These are phyloP conservation scores for Sarcophaga caerulescens DNA, from an alignment of 2,888 invertebrate species.

Conservation along the genomic window DNA sequence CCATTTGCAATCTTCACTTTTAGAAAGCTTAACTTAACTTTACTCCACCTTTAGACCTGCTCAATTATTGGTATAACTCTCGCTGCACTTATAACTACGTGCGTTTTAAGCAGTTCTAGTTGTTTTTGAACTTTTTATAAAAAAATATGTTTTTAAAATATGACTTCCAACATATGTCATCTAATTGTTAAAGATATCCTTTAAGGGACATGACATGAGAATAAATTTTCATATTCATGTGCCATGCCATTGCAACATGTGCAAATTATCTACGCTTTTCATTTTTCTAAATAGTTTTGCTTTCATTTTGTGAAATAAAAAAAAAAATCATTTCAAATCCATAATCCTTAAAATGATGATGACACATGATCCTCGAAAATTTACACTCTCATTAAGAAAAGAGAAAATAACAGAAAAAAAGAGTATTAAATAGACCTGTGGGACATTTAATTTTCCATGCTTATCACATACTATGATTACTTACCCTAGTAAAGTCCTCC, in stretches of 20 bases:
- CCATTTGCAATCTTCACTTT: no score
- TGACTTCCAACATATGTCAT: neutral
- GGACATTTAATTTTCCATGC: constrained; percentile 70
- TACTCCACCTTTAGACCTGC: no score
- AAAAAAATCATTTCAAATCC: constrained; percentile 9
- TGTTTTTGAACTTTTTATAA: no score
- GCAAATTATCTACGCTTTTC: constrained; percentile 67
- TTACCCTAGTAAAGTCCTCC: constrained; percentile 27
- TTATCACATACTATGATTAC: constrained; percentile 65
- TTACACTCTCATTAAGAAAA: constrained; percentile 34
- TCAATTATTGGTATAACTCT: no score
- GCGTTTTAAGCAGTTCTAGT: no score
- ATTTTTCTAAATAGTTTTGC: neutral
- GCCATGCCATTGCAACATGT: constrained; percentile 56
- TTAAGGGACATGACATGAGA: neutral
- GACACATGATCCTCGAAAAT: constrained; percentile 53
- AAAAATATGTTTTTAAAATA: no score
- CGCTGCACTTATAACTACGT: no score
- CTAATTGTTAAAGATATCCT: neutral
- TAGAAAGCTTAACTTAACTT: no score
- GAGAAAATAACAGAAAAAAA: constrained; percentile 19
- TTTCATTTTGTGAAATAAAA: neutral
- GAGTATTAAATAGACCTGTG: constrained; percentile 7
- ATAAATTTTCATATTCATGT: constrained; percentile 13
- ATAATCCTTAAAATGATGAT: constrained; percentile 54